phyloP scores from a whole-genome alignment of 2,797 vertebrate genomes.

The Coendou prehensilis region DNA sequence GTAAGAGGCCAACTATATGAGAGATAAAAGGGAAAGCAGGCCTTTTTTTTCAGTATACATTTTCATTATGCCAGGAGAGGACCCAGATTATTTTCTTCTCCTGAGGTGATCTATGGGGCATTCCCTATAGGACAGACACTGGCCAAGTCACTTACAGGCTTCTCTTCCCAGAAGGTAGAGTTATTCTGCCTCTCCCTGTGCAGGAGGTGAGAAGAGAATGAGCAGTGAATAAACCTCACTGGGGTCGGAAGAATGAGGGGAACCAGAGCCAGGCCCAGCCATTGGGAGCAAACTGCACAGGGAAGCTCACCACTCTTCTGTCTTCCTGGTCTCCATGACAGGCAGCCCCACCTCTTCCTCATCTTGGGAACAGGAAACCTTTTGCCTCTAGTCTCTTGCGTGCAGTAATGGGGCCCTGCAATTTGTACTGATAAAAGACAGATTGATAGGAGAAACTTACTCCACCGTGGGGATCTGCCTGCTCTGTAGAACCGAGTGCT shows the following conservation, averaged over 20 bases:
- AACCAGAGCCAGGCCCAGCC: not conserved
- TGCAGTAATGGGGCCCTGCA: too few relatives aligned
- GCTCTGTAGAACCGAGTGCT: too few relatives aligned
- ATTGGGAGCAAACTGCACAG: not conserved
- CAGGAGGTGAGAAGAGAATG: accelerated
- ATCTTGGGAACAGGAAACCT: not conserved
- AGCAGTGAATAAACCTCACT: accelerated
- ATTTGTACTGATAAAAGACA: not conserved
- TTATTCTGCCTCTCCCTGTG: not conserved
- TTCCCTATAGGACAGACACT: not conserved
- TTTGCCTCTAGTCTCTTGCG: not conserved
- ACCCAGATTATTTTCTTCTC: not conserved
- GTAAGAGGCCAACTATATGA: not conserved
- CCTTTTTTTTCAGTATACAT: too few relatives aligned
- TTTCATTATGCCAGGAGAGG: accelerated
- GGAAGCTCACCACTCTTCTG: too few relatives aligned
- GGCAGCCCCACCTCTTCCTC: not conserved
- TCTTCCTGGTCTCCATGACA: not conserved
- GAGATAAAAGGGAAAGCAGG: not conserved
- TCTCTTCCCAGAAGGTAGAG: not conserved
- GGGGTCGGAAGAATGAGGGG: accelerated
- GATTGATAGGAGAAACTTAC: not conserved
- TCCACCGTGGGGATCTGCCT: too few relatives aligned
- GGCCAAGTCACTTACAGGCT: not conserved
- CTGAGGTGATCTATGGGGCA: not conserved